Evolutionary conservation across 1,140 invertebrate genomes (phyloP), one percentile per base, ranked within the genome.

Genomic region (Pectinophora gossypiella): DNA sequence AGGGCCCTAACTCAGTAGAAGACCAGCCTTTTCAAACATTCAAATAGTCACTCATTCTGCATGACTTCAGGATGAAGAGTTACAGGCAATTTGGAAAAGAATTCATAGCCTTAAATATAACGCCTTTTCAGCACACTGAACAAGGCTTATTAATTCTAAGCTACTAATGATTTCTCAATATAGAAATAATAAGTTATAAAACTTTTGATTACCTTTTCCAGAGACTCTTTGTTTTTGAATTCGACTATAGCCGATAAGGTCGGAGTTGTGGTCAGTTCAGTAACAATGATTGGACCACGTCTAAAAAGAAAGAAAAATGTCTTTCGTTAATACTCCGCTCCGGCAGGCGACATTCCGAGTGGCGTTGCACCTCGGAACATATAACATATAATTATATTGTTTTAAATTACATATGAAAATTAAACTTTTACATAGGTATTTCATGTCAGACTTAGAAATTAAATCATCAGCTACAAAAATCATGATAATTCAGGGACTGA

Each of bases 251-350:
- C 85, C 81, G 85, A 87, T 84, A 87, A 83, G 80, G 85, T 85
- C 68, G 83, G 81, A 77, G 82, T 85, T 73, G 78, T 82, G 79
- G 81, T 85, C 80, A 84, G 75, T 85, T 85, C 85, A 68, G 81
- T 87, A 67, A 87, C 81, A 84, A 87, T 86, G 82, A 85, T 85
- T 78, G 81, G 82, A 85, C 85, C 85, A 85, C 85, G 81, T 85
- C 85, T 87, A 85, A 77, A 87, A 87, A 85, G 68, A 85, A 83
- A 83, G 70, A 85, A 85, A n/a, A 82, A 85, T 80, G 74, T 69
- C 72, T 68, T 66, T 73, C 57, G 68, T 87, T 84, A 87, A 85
- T 85, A 76, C 71, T 83, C 71, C 74, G 75, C 66, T 69, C 56
- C 21, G 27, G 59, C 48, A 51, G 56, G 45, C 49, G 45, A 21